Evolutionary conservation across 2,113 vertebrate genomes (phyloP), one percentile per base, ranked within the genome.

Genomic region (Urocynchramus pylzowi): DNA sequence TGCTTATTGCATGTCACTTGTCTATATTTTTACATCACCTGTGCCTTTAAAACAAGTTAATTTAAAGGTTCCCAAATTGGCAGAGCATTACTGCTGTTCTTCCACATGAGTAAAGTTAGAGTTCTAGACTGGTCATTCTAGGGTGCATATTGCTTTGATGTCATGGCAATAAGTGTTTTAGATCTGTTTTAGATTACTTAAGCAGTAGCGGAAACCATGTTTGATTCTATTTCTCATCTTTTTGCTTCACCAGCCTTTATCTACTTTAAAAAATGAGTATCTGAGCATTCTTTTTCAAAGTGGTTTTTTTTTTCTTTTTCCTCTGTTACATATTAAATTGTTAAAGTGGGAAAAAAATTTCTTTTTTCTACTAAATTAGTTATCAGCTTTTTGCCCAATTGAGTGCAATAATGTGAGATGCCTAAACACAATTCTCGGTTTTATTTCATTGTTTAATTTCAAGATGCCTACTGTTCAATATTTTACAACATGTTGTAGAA

Each of bases 401-500:
- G 45, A 93, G 56, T 83, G 12, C 68, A 90, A 52, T 61, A 23
- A 33, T 63, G 11, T 44, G 44, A 71, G 33, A 75, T 50, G 19
- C n/a, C 49, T 16, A 76, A 49, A 9, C 26, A 45, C 8, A 30
- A 54, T 67, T 39, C 8, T 41, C 16, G 27, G 15, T 73, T 89
- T 90, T 87, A 27, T 47, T 81, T 93, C 20, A 53, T 17, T 59
- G 41, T 14, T 64, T 92, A 69, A 68, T 89, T 89, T 63, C 67
- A 83, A 90, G 22, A 78, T 26, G 5, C 13, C 22, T 67, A 47
- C 31, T 9, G 22, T 82, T 65, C 52, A 64, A 30, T 59, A 65
- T 86, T 96, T 97, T 86, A 44, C 28, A 94, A 65, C 4, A 31
- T 54, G 33, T 11, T 80, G 17, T 69, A 84, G 69, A 96, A 78